These are phyloP conservation scores for Coendou prehensilis DNA, from an alignment of 2,797 vertebrate species.

Conservation along the genomic window DNA sequence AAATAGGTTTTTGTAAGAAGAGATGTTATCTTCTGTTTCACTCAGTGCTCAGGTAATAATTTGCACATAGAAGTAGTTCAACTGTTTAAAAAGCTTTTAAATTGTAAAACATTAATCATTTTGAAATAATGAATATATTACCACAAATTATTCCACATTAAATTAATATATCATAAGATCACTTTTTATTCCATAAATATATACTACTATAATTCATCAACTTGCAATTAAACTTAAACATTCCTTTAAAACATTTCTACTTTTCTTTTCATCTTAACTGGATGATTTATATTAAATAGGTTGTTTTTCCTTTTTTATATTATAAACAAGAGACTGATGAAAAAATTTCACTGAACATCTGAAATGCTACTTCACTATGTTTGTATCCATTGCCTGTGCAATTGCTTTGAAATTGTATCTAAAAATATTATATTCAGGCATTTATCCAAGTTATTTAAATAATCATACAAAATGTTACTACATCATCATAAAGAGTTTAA, in stretches of 20 bases:
- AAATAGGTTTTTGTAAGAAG: neutral
- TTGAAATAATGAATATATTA: slow-evolving; percentile 18
- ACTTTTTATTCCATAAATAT: neutral
- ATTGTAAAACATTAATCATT: neutral
- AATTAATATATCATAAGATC: neutral
- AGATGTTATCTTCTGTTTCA: neutral
- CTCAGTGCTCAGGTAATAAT: neutral
- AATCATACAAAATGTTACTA: neutral
- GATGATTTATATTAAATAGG: neutral
- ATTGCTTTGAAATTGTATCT: neutral
- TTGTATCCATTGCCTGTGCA: neutral
- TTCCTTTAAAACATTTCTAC: neutral
- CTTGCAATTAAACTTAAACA: neutral
- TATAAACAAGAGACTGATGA: neutral
- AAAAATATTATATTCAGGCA: slow-evolving; percentile 21
- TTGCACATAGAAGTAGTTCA: neutral
- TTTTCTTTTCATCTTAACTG: neutral
- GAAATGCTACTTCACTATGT: neutral
- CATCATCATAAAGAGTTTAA: neutral
- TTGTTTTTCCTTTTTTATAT: neutral
- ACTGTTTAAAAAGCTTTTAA: neutral
- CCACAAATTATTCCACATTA: neutral
- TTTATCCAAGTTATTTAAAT: slow-evolving; percentile 16
- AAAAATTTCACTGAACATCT: neutral
- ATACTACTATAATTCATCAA: neutral